These are phyloP conservation scores for Manis pentadactyla DNA, from an alignment of 2,797 vertebrate genomes.

Conservation along the genomic window DNA sequence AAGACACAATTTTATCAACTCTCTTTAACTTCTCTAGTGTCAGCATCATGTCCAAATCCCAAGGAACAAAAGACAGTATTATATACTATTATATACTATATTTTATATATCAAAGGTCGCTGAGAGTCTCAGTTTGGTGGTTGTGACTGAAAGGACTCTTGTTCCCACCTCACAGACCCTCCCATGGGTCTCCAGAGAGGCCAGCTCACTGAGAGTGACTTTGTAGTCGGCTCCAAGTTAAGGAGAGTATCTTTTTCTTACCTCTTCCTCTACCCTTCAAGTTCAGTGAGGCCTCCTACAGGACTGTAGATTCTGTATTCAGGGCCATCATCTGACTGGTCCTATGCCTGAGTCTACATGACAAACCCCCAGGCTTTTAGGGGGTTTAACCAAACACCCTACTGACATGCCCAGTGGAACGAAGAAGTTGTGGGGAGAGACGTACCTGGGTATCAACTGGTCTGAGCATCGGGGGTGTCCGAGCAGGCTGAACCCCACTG, in stretches of 20 bases:
- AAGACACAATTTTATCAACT: background rate
- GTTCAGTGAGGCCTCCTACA: background rate
- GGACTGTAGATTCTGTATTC: background rate
- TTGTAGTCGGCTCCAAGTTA: background rate
- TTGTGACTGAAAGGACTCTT: background rate
- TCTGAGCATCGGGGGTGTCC: slow-evolving; percentile 97
- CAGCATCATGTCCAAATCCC: background rate
- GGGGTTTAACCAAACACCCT: background rate
- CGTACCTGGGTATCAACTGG: slow-evolving; percentile 96
- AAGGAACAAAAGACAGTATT: background rate
- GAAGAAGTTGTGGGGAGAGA: background rate
- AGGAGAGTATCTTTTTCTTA: background rate
- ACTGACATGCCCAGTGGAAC: background rate
- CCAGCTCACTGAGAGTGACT: background rate
- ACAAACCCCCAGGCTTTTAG: background rate
- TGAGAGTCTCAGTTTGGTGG: background rate
- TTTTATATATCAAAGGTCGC: background rate
- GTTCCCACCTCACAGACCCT: background rate
- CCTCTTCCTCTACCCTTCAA: background rate
- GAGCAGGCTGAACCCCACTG: slow-evolving; percentile 94
- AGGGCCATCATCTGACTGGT: background rate
- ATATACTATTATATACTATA: no score
- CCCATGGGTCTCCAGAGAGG: background rate
- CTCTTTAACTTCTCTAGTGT: background rate
- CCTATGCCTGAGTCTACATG: background rate